Evolutionary conservation across 2,888 invertebrate species (phyloP).

Genomic region (Drosophila picticornis): DNA sequence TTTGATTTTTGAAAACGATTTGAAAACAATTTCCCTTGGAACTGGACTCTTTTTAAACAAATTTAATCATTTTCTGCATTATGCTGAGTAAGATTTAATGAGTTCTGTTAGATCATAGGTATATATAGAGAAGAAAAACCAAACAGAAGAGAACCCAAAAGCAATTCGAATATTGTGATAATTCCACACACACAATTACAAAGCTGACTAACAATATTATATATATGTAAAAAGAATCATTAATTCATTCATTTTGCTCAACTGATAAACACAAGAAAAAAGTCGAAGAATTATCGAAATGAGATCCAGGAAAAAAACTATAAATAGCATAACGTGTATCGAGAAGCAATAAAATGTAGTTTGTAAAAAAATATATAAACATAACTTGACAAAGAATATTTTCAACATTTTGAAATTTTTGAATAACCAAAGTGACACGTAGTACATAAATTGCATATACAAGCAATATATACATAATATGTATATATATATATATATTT

Average conservation of each 20-base stretch:
- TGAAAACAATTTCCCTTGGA: neutral
- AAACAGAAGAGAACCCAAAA: constrained; percentile 55
- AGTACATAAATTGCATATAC: constrained; percentile 52
- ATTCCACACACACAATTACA: constrained; percentile 55
- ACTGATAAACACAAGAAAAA: constrained; percentile 40
- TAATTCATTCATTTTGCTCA: constrained; percentile 81
- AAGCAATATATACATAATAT: constrained; percentile 40
- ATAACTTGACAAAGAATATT: constrained; percentile 51
- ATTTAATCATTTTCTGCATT: constrained; percentile 3
- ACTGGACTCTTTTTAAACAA: neutral
- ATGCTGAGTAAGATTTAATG: constrained; percentile 5
- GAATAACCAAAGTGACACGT: constrained; percentile 39
- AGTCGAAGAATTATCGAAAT: constrained; percentile 33
- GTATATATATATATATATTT: constrained; percentile 48
- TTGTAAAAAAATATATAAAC: constrained; percentile 51
- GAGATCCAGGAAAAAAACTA: constrained; percentile 67
- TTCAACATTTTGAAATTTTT: constrained; percentile 62
- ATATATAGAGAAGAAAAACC: constrained; percentile 6
- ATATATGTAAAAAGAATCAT: constrained; percentile 50
- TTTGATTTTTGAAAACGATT: constrained; percentile 8
- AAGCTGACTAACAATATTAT: constrained; percentile 14
- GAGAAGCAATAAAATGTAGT: constrained; percentile 85
- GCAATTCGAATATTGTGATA: constrained; percentile 76
- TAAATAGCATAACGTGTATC: constrained; percentile 84
- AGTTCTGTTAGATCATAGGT: constrained; percentile 34